phyloP scores from a whole-genome alignment of 2,113 vertebrate genomes.

The Ciconia maguari region DNA sequence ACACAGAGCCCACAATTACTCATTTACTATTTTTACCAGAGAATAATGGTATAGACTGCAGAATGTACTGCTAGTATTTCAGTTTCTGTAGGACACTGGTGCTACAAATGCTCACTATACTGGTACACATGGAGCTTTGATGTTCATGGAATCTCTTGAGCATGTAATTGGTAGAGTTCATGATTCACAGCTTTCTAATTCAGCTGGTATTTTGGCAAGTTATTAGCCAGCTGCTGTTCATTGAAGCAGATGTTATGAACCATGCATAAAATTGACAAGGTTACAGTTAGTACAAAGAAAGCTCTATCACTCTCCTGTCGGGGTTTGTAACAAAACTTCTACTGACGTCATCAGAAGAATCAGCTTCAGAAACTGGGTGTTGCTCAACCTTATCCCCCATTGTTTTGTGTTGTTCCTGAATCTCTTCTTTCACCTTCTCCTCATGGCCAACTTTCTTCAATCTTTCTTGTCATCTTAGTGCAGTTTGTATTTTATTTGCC shows the following conservation, averaged over 20 bases:
- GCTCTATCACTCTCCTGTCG: background rate
- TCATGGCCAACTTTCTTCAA: background rate
- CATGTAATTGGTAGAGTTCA: slow-evolving; percentile 61
- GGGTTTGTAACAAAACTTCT: background rate
- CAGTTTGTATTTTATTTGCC: background rate
- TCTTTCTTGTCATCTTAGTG: background rate
- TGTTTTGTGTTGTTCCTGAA: background rate
- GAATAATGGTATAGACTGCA: background rate
- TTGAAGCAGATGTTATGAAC: slow-evolving; percentile 61
- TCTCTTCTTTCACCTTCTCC: background rate
- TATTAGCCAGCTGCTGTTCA: slow-evolving; percentile 65
- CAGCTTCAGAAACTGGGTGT: background rate
- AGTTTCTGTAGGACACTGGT: background rate
- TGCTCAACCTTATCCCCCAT: background rate
- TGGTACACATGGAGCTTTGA: slow-evolving; percentile 13
- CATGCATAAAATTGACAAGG: slow-evolving; percentile 54
- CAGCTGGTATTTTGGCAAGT: slow-evolving; percentile 40
- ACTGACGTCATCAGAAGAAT: background rate
- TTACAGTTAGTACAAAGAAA: slow-evolving; percentile 21
- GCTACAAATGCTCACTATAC: background rate
- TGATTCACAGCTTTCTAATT: slow-evolving; percentile 66
- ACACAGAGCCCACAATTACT: background rate
- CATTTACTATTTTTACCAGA: background rate
- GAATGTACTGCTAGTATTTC: background rate
- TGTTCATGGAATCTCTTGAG: slow-evolving; percentile 46